A percentile compares a stretch with the other conserved stretches of the same genome.
Conservation (phyloP, 2,113 vertebrate species). For the Cacatua alba region DNA sequence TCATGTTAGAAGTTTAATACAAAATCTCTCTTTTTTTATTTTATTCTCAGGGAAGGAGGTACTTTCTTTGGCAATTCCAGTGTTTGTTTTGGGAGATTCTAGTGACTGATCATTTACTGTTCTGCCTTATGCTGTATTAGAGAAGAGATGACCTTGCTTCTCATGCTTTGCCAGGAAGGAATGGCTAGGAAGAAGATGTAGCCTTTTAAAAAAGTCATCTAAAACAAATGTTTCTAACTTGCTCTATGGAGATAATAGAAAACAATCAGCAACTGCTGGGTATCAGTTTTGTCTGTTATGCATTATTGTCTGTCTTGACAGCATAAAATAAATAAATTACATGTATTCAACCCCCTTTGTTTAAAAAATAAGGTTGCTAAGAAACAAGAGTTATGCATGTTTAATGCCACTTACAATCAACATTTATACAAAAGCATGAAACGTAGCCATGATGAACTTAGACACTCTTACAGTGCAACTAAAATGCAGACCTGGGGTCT, state of each 20-base stretch:
- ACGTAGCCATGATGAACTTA: not conserved
- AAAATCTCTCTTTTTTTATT: not conserved
- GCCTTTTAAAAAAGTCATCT: not conserved
- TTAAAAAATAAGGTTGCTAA: slow-evolving; percentile 53
- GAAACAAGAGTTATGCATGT: not conserved
- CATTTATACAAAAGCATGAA: not conserved
- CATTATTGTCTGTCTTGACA: slow-evolving; percentile 18
- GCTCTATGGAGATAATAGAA: slow-evolving; percentile 37
- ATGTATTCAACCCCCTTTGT: not conserved
- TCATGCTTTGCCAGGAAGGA: not conserved
- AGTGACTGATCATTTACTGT: not conserved
- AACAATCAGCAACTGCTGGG: not conserved
- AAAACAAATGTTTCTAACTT: slow-evolving; percentile 27
- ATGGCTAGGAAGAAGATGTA: not conserved
- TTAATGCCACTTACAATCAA: not conserved
- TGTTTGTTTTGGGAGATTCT: not conserved
- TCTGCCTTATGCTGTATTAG: not conserved
- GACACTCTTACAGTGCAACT: not conserved
- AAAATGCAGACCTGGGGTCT: not conserved
- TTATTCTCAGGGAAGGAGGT: not conserved
- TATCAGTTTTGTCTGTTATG: slow-evolving; percentile 12
- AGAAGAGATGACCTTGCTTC: not conserved
- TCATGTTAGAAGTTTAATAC: not conserved
- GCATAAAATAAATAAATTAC: slow-evolving; percentile 16
- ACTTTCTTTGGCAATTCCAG: not conserved